Base-by-base conservation (phyloP, 2,888 invertebrate species). In the Amphipyra berbera region DNA sequence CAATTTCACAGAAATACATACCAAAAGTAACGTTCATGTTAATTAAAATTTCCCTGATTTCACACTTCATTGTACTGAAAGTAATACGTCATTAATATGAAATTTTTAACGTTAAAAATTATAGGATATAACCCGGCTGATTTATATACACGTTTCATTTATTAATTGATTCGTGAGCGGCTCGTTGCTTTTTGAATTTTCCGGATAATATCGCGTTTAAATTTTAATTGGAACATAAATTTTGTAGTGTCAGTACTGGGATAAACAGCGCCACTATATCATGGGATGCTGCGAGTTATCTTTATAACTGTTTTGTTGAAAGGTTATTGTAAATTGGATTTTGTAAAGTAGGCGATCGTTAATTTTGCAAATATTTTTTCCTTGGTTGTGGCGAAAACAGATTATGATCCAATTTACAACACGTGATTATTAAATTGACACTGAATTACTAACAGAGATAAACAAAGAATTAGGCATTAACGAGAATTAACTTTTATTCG, bases 151-250 rank as follows among this genome's bases (percentile, higher is more conserved):
- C 69, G 60, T 68, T 68, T 75, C 69, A 71, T 75, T 82, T 79
- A 82, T 80, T 85, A 82, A 84, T 85, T 83, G 83, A 85, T 83
- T 82, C 79, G 70, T 54, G 68, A 62, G 61, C 61, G 62, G 73
- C 68, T 66, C 79, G 68, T 66, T 79, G 76, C 73, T 73, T 76
- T 76, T 79, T 78, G 68, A 72, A 66, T 82, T 79, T 81, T 58
- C 76, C 69, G 73, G 72, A 79, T 79, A 80, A 80, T 79, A 79
- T 81, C 69, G 67, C 64, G 78, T 81, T 82, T 68, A 74, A 81
- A 81, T 73, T 83, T 76, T 85, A 85, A 85, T 85, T 85, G 82
- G 80, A 68, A 66, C 69, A 83, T 85, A 81, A 83, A 83, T 82
- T 80, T 69, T 64, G 63, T 72, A 69, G 79, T 76, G 79, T 73